Percentiles rank a stretch among this genome's conserved stretches.
Evolutionary conservation across 2,797 vertebrate species (phyloP).

Genomic region (Acanthis flammea): DNA sequence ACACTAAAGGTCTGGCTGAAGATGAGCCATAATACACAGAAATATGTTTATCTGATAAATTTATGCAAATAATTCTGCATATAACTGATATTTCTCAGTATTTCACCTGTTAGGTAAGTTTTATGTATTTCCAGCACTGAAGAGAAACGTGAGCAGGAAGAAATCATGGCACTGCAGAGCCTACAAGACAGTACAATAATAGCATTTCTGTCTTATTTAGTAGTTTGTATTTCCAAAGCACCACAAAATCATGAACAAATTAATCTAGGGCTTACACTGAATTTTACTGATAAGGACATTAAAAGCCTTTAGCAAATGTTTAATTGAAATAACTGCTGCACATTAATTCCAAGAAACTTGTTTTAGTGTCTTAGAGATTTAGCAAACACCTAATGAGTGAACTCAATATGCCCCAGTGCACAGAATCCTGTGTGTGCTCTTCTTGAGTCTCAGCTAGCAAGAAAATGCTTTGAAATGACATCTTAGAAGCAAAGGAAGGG

Average conservation of each 20-base stretch:
- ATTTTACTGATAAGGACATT: conserved; percentile 37
- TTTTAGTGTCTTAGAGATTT: neutral
- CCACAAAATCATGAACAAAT: conserved; percentile 12
- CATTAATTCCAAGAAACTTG: conserved; percentile 50
- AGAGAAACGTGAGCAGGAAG: neutral
- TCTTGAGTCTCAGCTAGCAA: neutral
- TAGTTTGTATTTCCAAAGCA: conserved; percentile 22
- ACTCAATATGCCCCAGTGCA: neutral
- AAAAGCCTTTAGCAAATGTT: conserved; percentile 54
- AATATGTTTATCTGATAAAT: neutral
- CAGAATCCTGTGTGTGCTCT: neutral
- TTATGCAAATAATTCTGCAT: neutral
- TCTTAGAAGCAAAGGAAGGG: neutral
- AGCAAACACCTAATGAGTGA: neutral
- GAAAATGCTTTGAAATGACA: neutral
- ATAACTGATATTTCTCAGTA: neutral
- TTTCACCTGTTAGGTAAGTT: neutral
- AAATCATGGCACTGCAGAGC: neutral
- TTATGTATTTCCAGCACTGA: neutral
- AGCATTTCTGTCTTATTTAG: neutral
- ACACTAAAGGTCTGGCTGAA: neutral
- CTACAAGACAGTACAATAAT: neutral
- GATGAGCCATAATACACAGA: neutral
- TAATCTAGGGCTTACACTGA: conserved; percentile 43
- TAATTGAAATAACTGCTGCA: conserved; percentile 42